A percentile compares a stretch with the other conserved stretches of the same genome.
These are phyloP conservation scores for Alethe diademata DNA, from an alignment of 2,113 vertebrate genomes.

Conservation along the genomic window DNA sequence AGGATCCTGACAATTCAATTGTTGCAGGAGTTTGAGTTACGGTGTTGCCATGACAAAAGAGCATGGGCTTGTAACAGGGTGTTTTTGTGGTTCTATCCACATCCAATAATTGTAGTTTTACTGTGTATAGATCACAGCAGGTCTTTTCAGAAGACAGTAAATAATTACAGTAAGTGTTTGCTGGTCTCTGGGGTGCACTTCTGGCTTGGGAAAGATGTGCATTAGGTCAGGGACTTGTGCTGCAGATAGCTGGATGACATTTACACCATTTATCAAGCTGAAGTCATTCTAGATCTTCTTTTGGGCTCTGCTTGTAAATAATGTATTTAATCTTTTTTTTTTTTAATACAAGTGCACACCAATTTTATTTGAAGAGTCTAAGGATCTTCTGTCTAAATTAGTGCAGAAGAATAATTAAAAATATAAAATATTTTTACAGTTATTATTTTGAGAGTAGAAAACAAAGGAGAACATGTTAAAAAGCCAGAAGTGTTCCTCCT, in stretches of 20 bases:
- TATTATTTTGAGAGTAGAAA: slow-evolving; percentile 21
- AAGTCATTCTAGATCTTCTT: slow-evolving; percentile 18
- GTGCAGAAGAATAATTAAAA: not conserved
- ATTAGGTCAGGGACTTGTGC: slow-evolving; percentile 51
- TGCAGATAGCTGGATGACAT: slow-evolving; percentile 42
- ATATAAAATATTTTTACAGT: not conserved
- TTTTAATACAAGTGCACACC: not conserved
- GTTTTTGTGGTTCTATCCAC: slow-evolving; percentile 39
- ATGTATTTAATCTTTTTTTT: not conserved
- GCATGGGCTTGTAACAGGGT: not conserved
- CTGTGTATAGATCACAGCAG: slow-evolving; percentile 46
- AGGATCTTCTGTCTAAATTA: not conserved
- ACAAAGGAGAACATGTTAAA: not conserved
- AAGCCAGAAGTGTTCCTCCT: not conserved
- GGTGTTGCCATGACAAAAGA: slow-evolving; percentile 39
- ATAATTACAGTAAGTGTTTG: slow-evolving; percentile 66
- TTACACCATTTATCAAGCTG: slow-evolving; percentile 33
- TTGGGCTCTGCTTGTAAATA: slow-evolving; percentile 49
- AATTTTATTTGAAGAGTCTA: slow-evolving; percentile 13
- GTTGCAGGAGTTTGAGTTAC: slow-evolving; percentile 27
- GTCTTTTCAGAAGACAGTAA: slow-evolving; percentile 51
- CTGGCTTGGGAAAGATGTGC: slow-evolving; percentile 40
- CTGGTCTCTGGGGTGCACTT: slow-evolving; percentile 58
- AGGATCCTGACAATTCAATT: slow-evolving; percentile 32
- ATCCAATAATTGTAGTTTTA: slow-evolving; percentile 60